Evolutionary conservation across 1,140 invertebrate species (phyloP), one percentile per base, ranked within the genome.

Genomic region (Neodiprion fabricii): DNA sequence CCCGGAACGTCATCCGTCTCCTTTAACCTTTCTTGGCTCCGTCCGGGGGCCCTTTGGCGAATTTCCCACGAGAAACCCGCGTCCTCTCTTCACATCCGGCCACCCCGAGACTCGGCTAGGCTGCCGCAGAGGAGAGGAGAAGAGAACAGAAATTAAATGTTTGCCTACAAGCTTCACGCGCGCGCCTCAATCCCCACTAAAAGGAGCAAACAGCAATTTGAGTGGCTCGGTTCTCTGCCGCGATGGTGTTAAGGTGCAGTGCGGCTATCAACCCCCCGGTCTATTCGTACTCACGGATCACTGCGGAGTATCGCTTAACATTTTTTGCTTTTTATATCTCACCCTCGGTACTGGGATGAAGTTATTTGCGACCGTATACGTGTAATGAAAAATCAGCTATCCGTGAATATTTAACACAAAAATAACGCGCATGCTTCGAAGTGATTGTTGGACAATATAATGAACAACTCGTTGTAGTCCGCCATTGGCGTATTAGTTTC

Each of bases 161-260:
- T 69, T 69, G 67, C 67, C 40, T 69, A 69, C 67, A 69, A 69
- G 40, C 67, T 69, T 69, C 67, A 69, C 40, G 67, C 67, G 21
- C 21, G 0, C 40, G 67, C 21, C 12, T 23, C 67, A 47, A 23
- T 21, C 40, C 11, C 40, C 12, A 21, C 67, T 69, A 69, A 69
- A 21, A 69, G 67, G 67, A 69, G 67, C 67, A 69, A 69, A 69
- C 40, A 69, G 7, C 21, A 47, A 69, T 69, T 69, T 11, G 40
- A 11, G 11, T 47, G 67, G 67, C 23, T 9, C 23, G 11, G 11
- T 61, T 61, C 9, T 61, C 11, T 5, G 28, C 28, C 28, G 28
- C n/a, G 11, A 17, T 61, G 53, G 53, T 17, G 53, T 61, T 61
- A 17, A 61, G 53, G 53, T 61, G 11, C 53, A 17, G 53, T 61